Base-by-base conservation (phyloP, 2,113 vertebrate species). In the Vidua macroura region DNA sequence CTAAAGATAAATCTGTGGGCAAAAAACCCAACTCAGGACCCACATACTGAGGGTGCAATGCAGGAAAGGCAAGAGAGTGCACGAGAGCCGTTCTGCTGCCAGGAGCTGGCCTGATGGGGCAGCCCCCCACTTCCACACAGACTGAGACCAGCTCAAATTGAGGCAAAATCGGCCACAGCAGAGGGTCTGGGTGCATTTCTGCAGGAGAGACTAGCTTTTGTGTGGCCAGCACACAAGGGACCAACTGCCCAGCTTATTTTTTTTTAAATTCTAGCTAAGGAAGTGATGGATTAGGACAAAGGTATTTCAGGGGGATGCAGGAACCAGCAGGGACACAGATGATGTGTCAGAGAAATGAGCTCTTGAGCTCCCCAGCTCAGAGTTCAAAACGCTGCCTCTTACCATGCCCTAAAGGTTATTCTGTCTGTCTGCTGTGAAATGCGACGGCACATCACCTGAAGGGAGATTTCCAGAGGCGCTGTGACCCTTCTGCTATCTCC, bases 401-500 rank as follows among this genome's bases (percentile, higher is more conserved):
- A 90, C 93, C 87, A 91, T 93, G 91, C 93, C 94, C 95, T 92
- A 83, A 94, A 94, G 93, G 93, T 95, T 93, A 93, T 83, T 95
- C 92, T 86, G 85, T 81, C 90, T 78, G 94, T 94, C 93, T 94
- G 86, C 95, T 92, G 92, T 78, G 88, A 96, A 90, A 92, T 63
- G 86, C 43, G 0, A 94, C 9, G 25, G 90, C 86, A 90, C 88
- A 90, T 72, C 11, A 74, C 92, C 96, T 91, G 89, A 77, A 94
- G 91, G 83, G 94, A 96, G 90, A 95, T 95, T 93, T 96, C 95
- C 93, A 89, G 91, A 92, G 92, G 95, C 58, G 3, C 87, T 82
- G 83, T 94, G 93, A 96, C 94, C 94, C 95, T 93, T 95, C 83
- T 15, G 31, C 91, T 92, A 93, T 96, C 95, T 95, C 89, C 91